Percentiles rank a stretch among this genome's conserved stretches.
These are phyloP conservation scores for Cyrtodaria siliqua DNA, from an alignment of 2,888 invertebrate genomes.

Conservation along the genomic window DNA sequence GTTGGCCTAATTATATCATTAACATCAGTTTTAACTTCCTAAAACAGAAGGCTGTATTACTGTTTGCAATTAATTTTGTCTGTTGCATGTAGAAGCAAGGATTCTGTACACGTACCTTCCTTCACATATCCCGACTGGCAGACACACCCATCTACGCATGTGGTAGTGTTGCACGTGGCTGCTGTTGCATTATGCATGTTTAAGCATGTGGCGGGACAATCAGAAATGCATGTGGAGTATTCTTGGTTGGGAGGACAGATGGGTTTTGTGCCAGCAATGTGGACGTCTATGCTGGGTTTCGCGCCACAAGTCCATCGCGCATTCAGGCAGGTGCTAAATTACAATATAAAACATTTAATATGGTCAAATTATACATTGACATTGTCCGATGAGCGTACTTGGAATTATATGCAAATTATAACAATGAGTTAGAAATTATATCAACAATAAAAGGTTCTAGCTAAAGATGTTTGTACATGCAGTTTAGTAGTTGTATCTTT, in stretches of 20 bases:
- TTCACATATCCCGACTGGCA: conserved; percentile 92
- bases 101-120: conserved; percentile 48
- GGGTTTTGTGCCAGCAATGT: conserved; percentile 28
- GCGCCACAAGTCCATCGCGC: conserved; percentile 73
- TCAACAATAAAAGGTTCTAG: too few relatives aligned
- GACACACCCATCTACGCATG: conserved; percentile 66
- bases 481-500: too few relatives aligned
- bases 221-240: conserved; percentile 91
- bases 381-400: too few relatives aligned
- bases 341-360: background rate
- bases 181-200: conserved; percentile 91
- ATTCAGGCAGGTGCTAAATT: conserved; percentile 72
- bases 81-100: too few relatives aligned
- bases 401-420: too few relatives aligned
- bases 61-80: too few relatives aligned
- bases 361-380: too few relatives aligned
- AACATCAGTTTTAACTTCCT: too few relatives aligned
- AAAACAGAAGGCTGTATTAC: too few relatives aligned
- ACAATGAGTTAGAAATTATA: too few relatives aligned
- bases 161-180: conserved; percentile 84
- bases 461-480: too few relatives aligned
- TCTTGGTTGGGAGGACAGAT: conserved; percentile 87
- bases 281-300: conserved; percentile 28
- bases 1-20: too few relatives aligned
- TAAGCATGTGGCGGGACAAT: conserved; percentile 93